These are phyloP conservation scores for Loripinus fragilis DNA, from an alignment of 2,888 invertebrate species.

Conservation along the genomic window DNA sequence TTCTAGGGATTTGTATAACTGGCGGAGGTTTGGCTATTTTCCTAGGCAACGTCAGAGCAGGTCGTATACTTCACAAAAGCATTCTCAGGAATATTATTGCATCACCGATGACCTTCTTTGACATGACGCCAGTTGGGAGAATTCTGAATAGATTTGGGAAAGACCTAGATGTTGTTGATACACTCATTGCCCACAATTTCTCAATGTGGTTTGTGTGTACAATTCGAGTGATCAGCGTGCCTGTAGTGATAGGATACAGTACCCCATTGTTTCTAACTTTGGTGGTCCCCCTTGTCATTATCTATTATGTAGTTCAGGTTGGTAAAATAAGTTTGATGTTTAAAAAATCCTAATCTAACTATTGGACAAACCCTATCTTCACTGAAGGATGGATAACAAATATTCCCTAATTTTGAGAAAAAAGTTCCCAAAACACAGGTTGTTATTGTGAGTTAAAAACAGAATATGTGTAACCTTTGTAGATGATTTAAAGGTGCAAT, in stretches of 20 bases:
- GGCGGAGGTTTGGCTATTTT: conserved; percentile 49
- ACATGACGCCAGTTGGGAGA: conserved; percentile 78
- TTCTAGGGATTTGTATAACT: conserved; percentile 59
- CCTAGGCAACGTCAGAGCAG: conserved; percentile 61
- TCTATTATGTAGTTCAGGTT: conserved; percentile 80
- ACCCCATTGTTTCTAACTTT: conserved; percentile 74
- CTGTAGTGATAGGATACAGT: conserved; percentile 73
- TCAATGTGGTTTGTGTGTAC: conserved; percentile 69
- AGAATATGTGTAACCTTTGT: too few relatives aligned
- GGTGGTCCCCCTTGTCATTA: conserved; percentile 71
- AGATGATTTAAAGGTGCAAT: too few relatives aligned
- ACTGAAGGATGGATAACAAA: too few relatives aligned
- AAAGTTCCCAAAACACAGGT: too few relatives aligned
- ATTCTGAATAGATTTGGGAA: conserved; percentile 80
- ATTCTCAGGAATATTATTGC: conserved; percentile 71
- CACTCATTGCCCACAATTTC: conserved; percentile 67
- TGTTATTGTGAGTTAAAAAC: too few relatives aligned
- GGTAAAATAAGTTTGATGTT: too few relatives aligned
- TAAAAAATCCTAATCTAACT: too few relatives aligned
- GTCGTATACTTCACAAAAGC: conserved; percentile 65
- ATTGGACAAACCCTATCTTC: too few relatives aligned
- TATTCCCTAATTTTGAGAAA: too few relatives aligned
- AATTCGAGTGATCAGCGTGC: conserved; percentile 63
- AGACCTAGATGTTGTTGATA: conserved; percentile 79
- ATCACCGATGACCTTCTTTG: conserved; percentile 80